Base-by-base conservation (phyloP, 2,888 invertebrate species). In the Lasioglossum calceatum region DNA sequence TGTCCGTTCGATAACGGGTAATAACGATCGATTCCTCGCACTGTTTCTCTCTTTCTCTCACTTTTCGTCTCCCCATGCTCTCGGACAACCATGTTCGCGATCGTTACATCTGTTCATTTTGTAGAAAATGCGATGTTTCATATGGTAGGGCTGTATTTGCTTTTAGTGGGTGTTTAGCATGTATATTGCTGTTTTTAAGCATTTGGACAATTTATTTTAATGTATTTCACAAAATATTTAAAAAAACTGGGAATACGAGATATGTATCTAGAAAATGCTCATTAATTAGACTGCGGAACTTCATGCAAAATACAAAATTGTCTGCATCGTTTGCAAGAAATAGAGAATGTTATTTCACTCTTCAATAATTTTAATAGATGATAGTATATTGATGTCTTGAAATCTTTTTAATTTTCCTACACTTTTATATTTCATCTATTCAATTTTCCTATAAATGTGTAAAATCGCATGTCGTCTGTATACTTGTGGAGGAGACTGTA, bases 1-100 rank as follows among this genome's bases (percentile, higher is more conserved):
- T 54, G 61, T 64, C 42, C 44, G 58, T n/a, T 44, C 83, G 61
- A 79, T 79, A 42, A 70, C 58, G 19, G 23, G 70, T 70, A 70
- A 70, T 70, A 72, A 44, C 71, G 71, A 72, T 72, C 71, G 71
- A 72, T 44, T 72, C 71, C 54, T 54, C 54, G 10, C 23, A 54
- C 54, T 3, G 8, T n/a, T 0, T 19, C n/a, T 19, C 36, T 70
- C 36, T 19, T 8, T 19, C 23, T 36, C 67, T 36, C 23, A 3
- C 32, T 4, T 16, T 19, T 23, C 67, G 19, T 67, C 67, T 36
- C 23, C 19, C 32, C 3, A 10, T 36, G 23, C 32, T 23, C 32
- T 39, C 67, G 67, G 14, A 27, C 14, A 61, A 61, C 2, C 27
- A 5, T 32, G 32, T 16, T 32, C 16, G 32, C 32, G 2, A 32